A percentile compares a stretch with the other conserved stretches of the same genome.
These are phyloP conservation scores for Elgaria multicarinata DNA, from an alignment of 2,113 vertebrate genomes.

Conservation along the genomic window DNA sequence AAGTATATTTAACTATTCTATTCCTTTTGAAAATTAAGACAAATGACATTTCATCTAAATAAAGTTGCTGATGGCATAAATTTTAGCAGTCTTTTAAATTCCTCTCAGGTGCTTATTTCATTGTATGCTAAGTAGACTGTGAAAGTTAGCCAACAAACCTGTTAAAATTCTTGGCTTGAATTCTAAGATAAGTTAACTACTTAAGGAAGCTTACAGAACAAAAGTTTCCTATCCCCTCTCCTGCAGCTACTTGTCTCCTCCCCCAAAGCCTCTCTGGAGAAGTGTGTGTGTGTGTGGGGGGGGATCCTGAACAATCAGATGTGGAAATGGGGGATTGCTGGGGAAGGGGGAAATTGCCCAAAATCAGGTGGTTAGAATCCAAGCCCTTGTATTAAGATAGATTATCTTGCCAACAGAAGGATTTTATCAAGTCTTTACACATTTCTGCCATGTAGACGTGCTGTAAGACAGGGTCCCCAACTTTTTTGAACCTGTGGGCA, in stretches of 20 bases:
- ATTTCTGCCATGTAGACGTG: too few relatives aligned
- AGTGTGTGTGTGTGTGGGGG: too few relatives aligned
- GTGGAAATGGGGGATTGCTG: background rate
- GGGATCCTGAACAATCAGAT: background rate
- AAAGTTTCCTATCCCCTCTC: too few relatives aligned
- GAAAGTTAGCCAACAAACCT: background rate
- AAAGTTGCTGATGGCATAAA: background rate
- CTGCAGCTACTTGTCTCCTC: background rate
- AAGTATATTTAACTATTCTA: background rate
- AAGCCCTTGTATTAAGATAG: background rate
- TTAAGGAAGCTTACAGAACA: background rate
- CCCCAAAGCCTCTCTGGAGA: background rate
- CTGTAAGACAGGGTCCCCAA: too few relatives aligned
- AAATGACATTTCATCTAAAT: background rate
- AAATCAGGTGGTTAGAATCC: background rate
- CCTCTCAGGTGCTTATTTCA: background rate
- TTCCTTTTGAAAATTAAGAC: background rate
- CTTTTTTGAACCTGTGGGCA: too few relatives aligned
- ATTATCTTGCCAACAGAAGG: too few relatives aligned
- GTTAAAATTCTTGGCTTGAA: background rate
- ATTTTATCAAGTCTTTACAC: background rate
- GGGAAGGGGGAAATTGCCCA: background rate
- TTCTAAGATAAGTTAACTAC: background rate
- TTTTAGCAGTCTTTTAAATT: background rate
- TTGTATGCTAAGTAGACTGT: too few relatives aligned